Evolutionary conservation across 2,113 vertebrate species (phyloP).

Genomic region (Pluvianellus socialis): DNA sequence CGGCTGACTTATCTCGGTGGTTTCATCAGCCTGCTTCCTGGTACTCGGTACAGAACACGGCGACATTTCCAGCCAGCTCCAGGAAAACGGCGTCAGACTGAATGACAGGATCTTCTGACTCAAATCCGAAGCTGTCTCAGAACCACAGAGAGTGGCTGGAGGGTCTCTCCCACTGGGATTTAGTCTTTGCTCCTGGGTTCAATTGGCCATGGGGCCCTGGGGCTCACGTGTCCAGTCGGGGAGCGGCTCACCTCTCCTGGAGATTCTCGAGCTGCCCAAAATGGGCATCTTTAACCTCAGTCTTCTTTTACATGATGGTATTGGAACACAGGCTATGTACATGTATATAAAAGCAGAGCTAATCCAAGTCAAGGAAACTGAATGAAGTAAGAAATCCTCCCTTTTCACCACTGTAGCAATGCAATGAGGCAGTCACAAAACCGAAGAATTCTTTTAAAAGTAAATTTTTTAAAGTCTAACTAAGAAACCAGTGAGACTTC

Average conservation of each 20-base stretch:
- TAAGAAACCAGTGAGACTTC: not conserved
- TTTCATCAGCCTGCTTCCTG: not conserved
- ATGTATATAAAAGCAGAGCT: not conserved
- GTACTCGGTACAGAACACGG: accelerated
- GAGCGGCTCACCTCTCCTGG: not conserved
- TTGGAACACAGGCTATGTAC: not conserved
- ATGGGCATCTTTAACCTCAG: accelerated
- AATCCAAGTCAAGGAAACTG: not conserved
- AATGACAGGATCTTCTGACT: not conserved
- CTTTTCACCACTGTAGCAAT: not conserved
- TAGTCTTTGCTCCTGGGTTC: not conserved
- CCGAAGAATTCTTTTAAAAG: not conserved
- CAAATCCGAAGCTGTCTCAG: not conserved
- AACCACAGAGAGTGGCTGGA: not conserved
- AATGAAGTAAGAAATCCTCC: not conserved
- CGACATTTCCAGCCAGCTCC: not conserved
- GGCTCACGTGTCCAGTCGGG: accelerated
- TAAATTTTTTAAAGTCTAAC: not conserved
- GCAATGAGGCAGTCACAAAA: not conserved
- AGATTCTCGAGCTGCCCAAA: not conserved
- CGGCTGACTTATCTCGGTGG: not conserved
- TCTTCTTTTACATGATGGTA: not conserved
- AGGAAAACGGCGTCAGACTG: accelerated
- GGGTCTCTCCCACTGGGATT: not conserved
- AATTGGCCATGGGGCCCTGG: accelerated